phyloP scores from a whole-genome alignment of 1,140 invertebrate genomes.

The Drosophila novamexicana region DNA sequence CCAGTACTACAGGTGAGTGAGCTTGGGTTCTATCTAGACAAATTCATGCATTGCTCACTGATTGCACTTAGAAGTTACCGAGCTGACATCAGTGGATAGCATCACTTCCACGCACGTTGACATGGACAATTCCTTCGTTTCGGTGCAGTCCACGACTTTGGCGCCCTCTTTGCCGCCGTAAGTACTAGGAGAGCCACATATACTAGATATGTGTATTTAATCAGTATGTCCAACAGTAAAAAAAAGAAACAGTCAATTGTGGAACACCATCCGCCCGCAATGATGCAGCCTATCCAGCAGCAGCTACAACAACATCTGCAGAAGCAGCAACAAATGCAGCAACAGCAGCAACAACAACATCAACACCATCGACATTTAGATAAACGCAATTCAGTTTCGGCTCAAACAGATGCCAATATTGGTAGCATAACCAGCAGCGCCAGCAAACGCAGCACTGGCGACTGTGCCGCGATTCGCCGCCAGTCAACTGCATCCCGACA shows the following conservation, averaged over 20 bases:
- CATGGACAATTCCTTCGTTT: constrained; percentile 79
- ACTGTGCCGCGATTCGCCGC: constrained; percentile 63
- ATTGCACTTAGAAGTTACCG: constrained; percentile 79
- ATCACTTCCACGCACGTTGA: constrained; percentile 83
- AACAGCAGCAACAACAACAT: constrained; percentile 65
- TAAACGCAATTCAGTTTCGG: constrained; percentile 80
- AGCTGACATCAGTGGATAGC: constrained; percentile 83
- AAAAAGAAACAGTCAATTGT: constrained; percentile 74
- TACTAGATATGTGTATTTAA: too few relatives aligned
- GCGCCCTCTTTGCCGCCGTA: constrained; percentile 79
- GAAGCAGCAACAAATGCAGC: constrained; percentile 47
- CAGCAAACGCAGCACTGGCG: constrained; percentile 55
- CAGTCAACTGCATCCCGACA: constrained; percentile 75
- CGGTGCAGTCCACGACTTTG: constrained; percentile 72
- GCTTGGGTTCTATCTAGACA: constrained; percentile 1
- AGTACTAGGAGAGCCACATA: constrained; percentile 9
- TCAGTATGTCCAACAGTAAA: constrained; percentile 43
- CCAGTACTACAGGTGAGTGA: constrained; percentile 81
- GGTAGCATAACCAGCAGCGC: constrained; percentile 63
- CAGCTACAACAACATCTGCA: constrained; percentile 70
- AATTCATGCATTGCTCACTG: constrained; percentile 55
- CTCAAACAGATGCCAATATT: constrained; percentile 79
- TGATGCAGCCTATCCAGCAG: constrained; percentile 80
- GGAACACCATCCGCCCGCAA: constrained; percentile 63
- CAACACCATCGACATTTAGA: constrained; percentile 68